Evolutionary conservation across 1,140 invertebrate species (phyloP), one percentile per base, ranked within the genome.

Genomic region (Solen grandis): DNA sequence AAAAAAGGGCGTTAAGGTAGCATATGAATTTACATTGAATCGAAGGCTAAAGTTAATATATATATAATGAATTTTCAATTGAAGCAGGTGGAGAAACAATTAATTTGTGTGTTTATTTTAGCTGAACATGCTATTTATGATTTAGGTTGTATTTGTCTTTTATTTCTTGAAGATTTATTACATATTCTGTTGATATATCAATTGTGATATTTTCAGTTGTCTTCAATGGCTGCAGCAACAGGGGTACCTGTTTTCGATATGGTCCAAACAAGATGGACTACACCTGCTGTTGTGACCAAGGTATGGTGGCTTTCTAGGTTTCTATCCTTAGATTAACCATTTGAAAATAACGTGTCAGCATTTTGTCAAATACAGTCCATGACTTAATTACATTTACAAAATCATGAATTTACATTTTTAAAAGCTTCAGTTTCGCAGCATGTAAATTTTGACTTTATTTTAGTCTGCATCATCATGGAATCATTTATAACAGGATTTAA

Each of bases 211-310:
- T 66, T 66, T 2, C 63, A 78, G 75, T 54, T 19, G 19, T 35
- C 22, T 78, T 78, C 29, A 65, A 78, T 78, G 62, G 62, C 22
- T 78, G 75, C 38, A 46, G 69, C 69, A 65, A 65, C 5, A 29
- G 57, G 16, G 75, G 75, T n/a, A 25, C 5, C 8, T 78, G 75
- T 31, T 78, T 54, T 60, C 55, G 75, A 22, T 69, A 78, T 69
- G 75, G 75, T 8, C 41, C 62, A 59, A 41, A 69, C 27, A 65
- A 50, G 22, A 60, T 22, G 41, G 75, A 78, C 65, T 68, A 46
- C 36, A 78, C 55, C 35, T 78, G 75, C 35, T 78, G 75, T 25
- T 78, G 75, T 66, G 38, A 78, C 4, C 19, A 54, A 57, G 75
- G 75, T 78, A 69, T 19, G 31, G 22, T 14, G 8, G 13, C 33